Percentiles rank a stretch among this genome's conserved stretches.
These are phyloP conservation scores for Myiopsitta monachus DNA, from an alignment of 2,113 vertebrate genomes.

Conservation along the genomic window DNA sequence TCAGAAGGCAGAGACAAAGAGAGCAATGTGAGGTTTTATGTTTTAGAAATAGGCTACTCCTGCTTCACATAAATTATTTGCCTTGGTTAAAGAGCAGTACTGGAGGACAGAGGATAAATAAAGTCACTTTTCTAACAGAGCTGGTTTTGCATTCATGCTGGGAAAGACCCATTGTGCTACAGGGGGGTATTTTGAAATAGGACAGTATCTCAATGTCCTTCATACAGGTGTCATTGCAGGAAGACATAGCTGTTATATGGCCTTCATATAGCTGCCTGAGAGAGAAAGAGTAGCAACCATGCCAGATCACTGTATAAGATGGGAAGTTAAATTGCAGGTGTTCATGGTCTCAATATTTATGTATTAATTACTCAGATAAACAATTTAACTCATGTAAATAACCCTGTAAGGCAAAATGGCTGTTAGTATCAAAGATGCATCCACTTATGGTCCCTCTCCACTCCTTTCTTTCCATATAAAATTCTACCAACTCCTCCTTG, in stretches of 20 bases:
- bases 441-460: neutral
- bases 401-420: neutral
- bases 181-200: neutral
- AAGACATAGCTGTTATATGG: neutral
- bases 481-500: neutral
- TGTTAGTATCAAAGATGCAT: neutral
- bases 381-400: neutral
- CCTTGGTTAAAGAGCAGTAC: neutral
- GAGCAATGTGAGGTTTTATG: neutral
- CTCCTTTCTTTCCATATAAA: conserved; percentile 6
- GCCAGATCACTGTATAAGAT: neutral
- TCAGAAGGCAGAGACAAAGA: neutral
- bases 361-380: conserved; percentile 1
- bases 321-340: neutral
- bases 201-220: neutral
- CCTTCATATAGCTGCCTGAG: neutral
- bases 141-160: neutral
- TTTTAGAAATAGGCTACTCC: neutral
- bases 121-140: neutral
- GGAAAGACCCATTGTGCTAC: accelerated
- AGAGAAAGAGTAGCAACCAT: neutral
- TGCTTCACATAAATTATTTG: neutral
- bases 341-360: conserved; percentile 3
- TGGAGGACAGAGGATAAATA: neutral
- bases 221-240: neutral